Percentiles rank a stretch among this genome's conserved stretches.
phyloP scores from a whole-genome alignment of 2,888 invertebrate species.

The Aleiodes alternator region DNA sequence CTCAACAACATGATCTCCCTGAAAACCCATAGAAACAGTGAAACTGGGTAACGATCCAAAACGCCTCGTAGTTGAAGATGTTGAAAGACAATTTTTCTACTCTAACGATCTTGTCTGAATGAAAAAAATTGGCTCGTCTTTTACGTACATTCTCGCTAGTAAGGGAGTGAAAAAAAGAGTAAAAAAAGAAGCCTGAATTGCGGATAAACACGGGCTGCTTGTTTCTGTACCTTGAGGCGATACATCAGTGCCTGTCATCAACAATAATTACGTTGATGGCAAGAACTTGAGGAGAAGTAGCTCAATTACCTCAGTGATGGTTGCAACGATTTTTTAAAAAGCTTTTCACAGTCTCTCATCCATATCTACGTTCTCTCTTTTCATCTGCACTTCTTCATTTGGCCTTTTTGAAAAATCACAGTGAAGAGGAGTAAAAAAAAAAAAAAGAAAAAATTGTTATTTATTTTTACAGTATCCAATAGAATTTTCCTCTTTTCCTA shows the following conservation, averaged over 20 bases:
- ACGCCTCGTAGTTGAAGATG: background rate
- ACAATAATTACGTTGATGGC: constrained; percentile 62
- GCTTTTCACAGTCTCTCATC: background rate
- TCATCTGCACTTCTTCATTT: background rate
- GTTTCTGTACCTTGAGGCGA: constrained; percentile 45
- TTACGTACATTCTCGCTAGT: constrained; percentile 32
- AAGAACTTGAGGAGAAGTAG: constrained; percentile 54
- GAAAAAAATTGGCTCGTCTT: constrained; percentile 37
- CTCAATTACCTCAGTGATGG: constrained; percentile 40
- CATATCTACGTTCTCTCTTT: constrained; percentile 24
- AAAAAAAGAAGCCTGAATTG: constrained; percentile 39
- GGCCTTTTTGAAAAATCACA: background rate
- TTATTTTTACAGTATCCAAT: background rate
- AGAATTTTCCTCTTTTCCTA: constrained; percentile 1
- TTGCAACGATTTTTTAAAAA: background rate
- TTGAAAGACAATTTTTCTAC: constrained; percentile 51
- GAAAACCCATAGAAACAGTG: background rate
- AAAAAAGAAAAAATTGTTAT: too few species aligned
- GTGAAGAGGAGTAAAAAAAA: background rate
- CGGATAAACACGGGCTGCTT: constrained; percentile 47
- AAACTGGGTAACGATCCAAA: constrained; percentile 34
- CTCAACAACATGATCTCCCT: background rate
- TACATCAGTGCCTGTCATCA: constrained; percentile 61
- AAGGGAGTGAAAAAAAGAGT: too few species aligned
- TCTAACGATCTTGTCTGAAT: constrained; percentile 51